These are phyloP conservation scores for Dryobotodes eremita DNA, from an alignment of 2,888 invertebrate species.

Conservation along the genomic window DNA sequence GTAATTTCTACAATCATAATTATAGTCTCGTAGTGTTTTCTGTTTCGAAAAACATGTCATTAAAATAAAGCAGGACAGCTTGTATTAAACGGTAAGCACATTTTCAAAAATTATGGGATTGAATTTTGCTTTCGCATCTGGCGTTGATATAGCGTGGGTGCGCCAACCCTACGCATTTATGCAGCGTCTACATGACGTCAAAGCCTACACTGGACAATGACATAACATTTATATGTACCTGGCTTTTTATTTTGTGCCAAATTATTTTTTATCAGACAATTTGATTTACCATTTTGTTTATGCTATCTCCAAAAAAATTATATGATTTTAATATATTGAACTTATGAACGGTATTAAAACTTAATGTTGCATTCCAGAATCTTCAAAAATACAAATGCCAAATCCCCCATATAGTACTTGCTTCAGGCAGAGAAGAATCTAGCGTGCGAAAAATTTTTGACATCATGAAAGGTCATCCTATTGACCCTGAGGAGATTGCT, in stretches of 20 bases:
- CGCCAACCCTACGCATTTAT: not conserved
- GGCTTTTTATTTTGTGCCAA: not conserved
- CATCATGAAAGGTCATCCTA: slow-evolving; percentile 72
- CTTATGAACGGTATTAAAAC: not conserved
- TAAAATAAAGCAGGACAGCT: no score
- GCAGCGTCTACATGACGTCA: not conserved
- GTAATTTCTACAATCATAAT: no score
- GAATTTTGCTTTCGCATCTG: not conserved
- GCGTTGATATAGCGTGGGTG: not conserved
- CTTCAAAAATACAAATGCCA: slow-evolving; percentile 71
- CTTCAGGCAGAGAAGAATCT: slow-evolving; percentile 90
- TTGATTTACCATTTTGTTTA: not conserved
- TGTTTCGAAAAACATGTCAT: no score
- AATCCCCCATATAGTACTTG: slow-evolving; percentile 87
- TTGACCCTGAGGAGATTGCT: slow-evolving; percentile 88
- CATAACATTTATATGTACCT: not conserved
- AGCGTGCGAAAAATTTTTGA: slow-evolving; percentile 81
- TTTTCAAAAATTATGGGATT: no score
- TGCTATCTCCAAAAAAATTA: not conserved
- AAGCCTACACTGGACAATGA: not conserved
- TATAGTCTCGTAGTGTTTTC: no score
- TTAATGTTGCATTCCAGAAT: slow-evolving; percentile 65
- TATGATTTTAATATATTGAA: not conserved
- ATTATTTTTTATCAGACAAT: no score
- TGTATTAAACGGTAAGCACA: no score